phyloP scores from a whole-genome alignment of 2,888 invertebrate species.

The Boloria selene region DNA sequence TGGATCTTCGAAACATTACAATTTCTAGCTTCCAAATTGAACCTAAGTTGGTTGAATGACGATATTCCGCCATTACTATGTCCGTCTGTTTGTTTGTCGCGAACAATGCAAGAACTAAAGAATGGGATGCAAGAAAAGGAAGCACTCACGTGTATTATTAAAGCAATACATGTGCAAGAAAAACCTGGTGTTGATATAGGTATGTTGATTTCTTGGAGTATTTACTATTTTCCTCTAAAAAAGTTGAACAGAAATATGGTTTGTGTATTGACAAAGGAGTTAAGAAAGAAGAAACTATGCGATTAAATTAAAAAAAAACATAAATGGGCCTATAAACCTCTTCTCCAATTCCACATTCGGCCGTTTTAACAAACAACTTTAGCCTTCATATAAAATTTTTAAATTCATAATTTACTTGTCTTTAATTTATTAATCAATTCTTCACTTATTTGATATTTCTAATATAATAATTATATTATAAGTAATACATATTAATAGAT shows the following conservation, averaged over 20 bases:
- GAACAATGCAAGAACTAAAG: constrained; percentile 44
- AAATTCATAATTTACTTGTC: too few relatives aligned
- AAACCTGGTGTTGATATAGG: constrained; percentile 46
- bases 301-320: neutral
- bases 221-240: neutral
- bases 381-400: too few relatives aligned
- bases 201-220: constrained; percentile 39
- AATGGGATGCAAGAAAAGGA: constrained; percentile 37
- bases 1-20: constrained; percentile 65
- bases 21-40: constrained; percentile 46
- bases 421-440: too few relatives aligned
- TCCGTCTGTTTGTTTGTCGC: constrained; percentile 50
- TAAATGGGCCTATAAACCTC: neutral
- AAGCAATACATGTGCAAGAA: constrained; percentile 37
- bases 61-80: constrained; percentile 51
- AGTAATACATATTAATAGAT: too few relatives aligned
- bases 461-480: too few relatives aligned
- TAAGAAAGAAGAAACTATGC: too few relatives aligned
- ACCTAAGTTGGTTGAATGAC: constrained; percentile 47
- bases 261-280: too few relatives aligned
- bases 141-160: constrained; percentile 41
- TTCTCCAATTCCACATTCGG: too few relatives aligned
- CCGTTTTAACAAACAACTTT: too few relatives aligned
- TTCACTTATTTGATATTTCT: too few relatives aligned
- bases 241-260: too few relatives aligned